Conservation (phyloP, 2,888 invertebrate genomes). For the Parnassius smintheus region DNA sequence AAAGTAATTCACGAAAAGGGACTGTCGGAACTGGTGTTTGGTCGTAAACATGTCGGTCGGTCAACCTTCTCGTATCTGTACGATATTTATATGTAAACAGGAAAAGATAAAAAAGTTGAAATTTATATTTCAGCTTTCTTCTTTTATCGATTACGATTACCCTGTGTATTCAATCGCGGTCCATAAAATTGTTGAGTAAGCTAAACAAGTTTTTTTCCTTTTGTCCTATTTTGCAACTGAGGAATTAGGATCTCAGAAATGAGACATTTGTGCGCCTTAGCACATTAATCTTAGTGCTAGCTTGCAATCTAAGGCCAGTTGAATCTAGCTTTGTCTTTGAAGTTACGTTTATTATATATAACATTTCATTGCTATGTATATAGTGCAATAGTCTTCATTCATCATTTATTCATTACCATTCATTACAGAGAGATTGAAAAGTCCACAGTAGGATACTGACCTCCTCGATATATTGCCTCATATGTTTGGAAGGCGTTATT, state of each 20-base stretch:
- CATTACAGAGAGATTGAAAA: too few relatives aligned
- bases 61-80: neutral
- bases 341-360: constrained; percentile 13
- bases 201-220: constrained; percentile 1
- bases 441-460: too few relatives aligned
- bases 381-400: too few relatives aligned
- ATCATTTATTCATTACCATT: too few relatives aligned
- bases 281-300: constrained; percentile 23
- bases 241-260: constrained; percentile 24
- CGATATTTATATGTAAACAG: constrained; percentile 12
- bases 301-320: constrained; percentile 20
- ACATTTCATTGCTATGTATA: constrained; percentile 5
- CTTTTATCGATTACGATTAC: neutral
- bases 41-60: constrained; percentile 13
- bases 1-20: neutral
- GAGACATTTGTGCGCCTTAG: constrained; percentile 24
- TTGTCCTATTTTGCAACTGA: constrained; percentile 21
- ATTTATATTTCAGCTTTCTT: too few relatives aligned
- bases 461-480: too few relatives aligned
- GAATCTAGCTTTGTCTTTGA: constrained; percentile 10
- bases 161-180: constrained; percentile 17
- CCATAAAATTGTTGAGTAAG: constrained; percentile 11
- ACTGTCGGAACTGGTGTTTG: too few relatives aligned
- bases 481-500: too few relatives aligned
- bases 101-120: constrained; percentile 7